A percentile compares a stretch with the other conserved stretches of the same genome.
phyloP scores from a whole-genome alignment of 2,888 invertebrate species.

The Lucinisca nassula region DNA sequence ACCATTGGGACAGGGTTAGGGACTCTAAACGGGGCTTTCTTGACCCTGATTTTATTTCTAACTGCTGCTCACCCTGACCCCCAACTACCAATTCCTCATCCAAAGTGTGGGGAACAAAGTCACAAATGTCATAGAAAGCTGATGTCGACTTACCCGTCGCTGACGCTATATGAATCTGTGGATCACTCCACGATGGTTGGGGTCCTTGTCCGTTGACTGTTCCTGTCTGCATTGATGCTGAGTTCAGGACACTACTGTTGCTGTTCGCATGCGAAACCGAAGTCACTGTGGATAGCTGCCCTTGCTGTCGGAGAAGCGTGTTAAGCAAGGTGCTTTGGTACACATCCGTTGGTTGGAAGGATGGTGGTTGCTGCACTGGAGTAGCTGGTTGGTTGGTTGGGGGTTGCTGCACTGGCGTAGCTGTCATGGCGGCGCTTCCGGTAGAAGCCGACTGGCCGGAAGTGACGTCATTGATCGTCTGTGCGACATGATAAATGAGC shows the following conservation, averaged over 20 bases:
- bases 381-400: background rate
- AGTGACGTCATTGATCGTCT: background rate
- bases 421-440: background rate
- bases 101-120: background rate
- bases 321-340: background rate
- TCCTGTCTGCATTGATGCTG: background rate
- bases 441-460: background rate
- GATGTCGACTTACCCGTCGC: slow-evolving; percentile 10
- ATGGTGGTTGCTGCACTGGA: background rate
- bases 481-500: background rate
- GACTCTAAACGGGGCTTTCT: background rate
- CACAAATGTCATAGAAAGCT: background rate
- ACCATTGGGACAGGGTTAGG: background rate
- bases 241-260: background rate
- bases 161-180: background rate
- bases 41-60: background rate
- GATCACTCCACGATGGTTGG: slow-evolving; percentile 20
- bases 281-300: background rate
- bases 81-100: slow-evolving; percentile 6
- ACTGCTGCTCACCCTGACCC: slow-evolving; percentile 1
- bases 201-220: background rate
- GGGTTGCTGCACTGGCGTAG: background rate
- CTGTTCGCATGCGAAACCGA: background rate
- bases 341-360: background rate
- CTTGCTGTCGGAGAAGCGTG: background rate